A percentile compares a stretch with the other conserved stretches of the same genome.
phyloP scores from a whole-genome alignment of 1,140 invertebrate species.

The Drosophila kohkoa region DNA sequence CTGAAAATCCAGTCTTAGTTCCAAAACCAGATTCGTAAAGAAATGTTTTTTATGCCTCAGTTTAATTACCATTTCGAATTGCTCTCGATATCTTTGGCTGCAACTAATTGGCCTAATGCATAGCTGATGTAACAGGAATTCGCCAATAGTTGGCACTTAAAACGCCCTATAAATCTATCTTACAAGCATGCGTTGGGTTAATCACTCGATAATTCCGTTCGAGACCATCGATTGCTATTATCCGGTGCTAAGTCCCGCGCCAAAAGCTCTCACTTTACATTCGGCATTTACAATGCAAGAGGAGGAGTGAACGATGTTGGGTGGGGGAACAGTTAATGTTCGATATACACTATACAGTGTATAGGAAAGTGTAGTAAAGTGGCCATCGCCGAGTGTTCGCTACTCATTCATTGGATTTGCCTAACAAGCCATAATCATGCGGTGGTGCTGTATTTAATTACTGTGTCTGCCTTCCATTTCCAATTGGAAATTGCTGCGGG shows the following conservation, averaged over 20 bases:
- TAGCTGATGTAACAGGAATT: not conserved
- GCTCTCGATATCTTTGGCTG: not conserved
- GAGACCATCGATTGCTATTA: conserved; percentile 21
- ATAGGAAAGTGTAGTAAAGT: conserved; percentile 7
- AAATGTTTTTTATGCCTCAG: no score
- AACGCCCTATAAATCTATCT: conserved; percentile 1
- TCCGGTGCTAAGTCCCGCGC: conserved; percentile 46
- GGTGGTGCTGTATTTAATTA: conserved; percentile 81
- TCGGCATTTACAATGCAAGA: conserved; percentile 17
- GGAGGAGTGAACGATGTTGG: no score
- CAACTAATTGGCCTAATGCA: not conserved
- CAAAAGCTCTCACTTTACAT: conserved; percentile 45
- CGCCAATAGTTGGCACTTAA: conserved; percentile 2
- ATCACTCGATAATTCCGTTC: conserved; percentile 14
- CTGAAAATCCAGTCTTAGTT: no score
- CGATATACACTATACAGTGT: not conserved
- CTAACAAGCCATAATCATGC: conserved; percentile 81
- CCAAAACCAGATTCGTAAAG: no score
- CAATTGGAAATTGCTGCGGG: conserved; percentile 65
- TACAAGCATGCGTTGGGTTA: conserved; percentile 1
- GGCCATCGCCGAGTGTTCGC: conserved; percentile 32
- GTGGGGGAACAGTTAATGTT: not conserved
- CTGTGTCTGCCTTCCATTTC: conserved; percentile 51
- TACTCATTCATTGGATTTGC: conserved; percentile 75
- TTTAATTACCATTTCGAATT: no score